Base-by-base conservation (phyloP, 2,113 vertebrate genomes). In the Phocoena sinus region DNA sequence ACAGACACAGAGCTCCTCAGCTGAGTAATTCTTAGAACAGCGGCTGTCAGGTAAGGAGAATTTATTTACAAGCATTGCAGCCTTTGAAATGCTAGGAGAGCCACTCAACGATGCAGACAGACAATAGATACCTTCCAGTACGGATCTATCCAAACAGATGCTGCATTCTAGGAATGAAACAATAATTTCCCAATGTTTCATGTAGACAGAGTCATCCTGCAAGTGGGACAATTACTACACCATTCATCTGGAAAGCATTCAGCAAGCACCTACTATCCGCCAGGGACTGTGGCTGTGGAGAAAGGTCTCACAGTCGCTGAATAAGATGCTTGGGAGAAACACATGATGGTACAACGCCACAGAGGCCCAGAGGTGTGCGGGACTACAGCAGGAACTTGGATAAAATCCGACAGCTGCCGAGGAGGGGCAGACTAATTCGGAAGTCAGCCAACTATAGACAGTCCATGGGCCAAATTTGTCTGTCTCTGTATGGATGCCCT, bases 211-310 rank as follows among this genome's bases (percentile, higher is more conserved):
- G 53, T 20, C 28, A n/a, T 83, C 17, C 31, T 44, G 41, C 3
- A 88, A 74, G 77, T 1, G 38, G 53, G 38, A 68, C 65, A 91
- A 94, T 23, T 21, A 60, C 87, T 9, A 33, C 44, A 21, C 10
- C 8, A 11, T 33, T 84, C 93, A 67, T 50, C 26, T 31, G 86
- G 91, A 85, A 86, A 74, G 71, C 62, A 33, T 65, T 79, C 71
- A 13, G 84, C 65, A 73, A 85, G 76, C 36, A 62, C 68, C 85
- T 86, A 38, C 81, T 77, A 36, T 4, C 53, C 2, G 4, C 83
- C 0, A 5, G 94, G 82, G 97, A 67, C 44, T 17, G 73, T 5
- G 76, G 74, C 80, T 36, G 33, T 0, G 20, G 17, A 91, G 62
- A 38, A 68, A 68, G 38, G 70, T 74, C 41, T 71, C 14, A 3